Evolutionary conservation across 2,113 vertebrate genomes (phyloP), one percentile per base, ranked within the genome.

Genomic region (Platichthys flesus): DNA sequence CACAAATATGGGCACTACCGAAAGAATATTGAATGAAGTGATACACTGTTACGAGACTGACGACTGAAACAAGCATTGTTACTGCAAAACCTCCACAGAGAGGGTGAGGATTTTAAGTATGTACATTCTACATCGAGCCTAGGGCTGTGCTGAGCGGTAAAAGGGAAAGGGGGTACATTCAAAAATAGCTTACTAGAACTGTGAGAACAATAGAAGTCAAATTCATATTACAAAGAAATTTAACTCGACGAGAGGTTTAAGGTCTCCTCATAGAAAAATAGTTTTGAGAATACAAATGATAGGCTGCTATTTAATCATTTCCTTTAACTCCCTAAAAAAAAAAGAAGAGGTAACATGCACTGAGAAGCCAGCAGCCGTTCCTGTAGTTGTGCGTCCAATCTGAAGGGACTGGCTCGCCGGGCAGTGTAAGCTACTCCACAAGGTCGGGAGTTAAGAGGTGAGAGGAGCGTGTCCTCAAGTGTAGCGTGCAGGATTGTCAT

Each of bases 401-500:
- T 76, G 70, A 80, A 67, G 56, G 80, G 84, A 74, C 84, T 71
- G 69, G 79, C 83, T 78, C 45, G 71, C 75, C 70, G 37, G 76
- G 67, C 64, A 76, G 78, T 77, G 74, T 66, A 67, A 68, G 75
- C 69, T 67, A 76, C 79, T 76, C 78, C 67, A 86, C 31, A 31
- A 31, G 31, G 31, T 31, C 31, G 31, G 31, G 31, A 31, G 79
- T 58, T 78, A 51, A 75, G 79, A 88, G 89, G 84, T 79, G 88
- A 81, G 90, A 84, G 84, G 86, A 84, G 88, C 83, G 85, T 79
- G 80, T 84, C 59, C 75, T 90, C 86, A 93, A 94, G 92, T 93
- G 91, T 91, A 87, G 90, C 78, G 84, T 93, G 92, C 91, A 91
- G 83, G 93, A 95, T 93, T 94, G 92, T 94, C 92, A 82, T 77